Percentiles rank a stretch among this genome's conserved stretches.
phyloP scores from a whole-genome alignment of 2,113 vertebrate species.

The Eretmochelys imbricata region DNA sequence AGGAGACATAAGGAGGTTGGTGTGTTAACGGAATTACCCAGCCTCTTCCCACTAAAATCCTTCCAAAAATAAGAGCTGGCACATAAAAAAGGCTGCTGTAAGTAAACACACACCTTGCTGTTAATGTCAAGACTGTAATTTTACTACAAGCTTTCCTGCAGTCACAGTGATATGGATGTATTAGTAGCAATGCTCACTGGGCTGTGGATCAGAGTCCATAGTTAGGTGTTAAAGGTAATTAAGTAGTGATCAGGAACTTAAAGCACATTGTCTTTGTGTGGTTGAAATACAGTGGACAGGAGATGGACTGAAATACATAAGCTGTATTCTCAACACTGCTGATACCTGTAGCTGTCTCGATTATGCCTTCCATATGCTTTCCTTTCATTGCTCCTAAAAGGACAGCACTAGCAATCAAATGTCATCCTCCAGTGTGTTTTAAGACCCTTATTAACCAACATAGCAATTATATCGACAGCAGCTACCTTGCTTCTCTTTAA shows the following conservation, averaged over 20 bases:
- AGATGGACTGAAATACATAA: not conserved
- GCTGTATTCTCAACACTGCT: not conserved
- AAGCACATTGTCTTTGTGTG: not conserved
- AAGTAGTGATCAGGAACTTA: not conserved
- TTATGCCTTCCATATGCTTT: not conserved
- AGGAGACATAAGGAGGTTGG: not conserved
- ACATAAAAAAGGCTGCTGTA: not conserved
- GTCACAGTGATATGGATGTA: not conserved
- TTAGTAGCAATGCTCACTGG: not conserved
- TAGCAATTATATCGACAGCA: constrained; percentile 41
- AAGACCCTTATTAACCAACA: constrained; percentile 37
- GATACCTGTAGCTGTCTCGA: not conserved
- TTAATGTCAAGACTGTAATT: not conserved
- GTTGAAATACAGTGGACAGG: not conserved
- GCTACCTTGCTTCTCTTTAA: constrained; percentile 37
- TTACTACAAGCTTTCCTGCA: not conserved
- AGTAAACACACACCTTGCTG: not conserved
- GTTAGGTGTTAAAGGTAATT: not conserved
- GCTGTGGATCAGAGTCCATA: not conserved
- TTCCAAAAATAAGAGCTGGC: not conserved
- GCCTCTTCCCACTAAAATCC: not conserved
- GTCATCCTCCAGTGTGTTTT: not conserved
- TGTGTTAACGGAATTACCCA: not conserved
- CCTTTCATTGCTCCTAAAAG: not conserved
- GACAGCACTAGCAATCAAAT: not conserved